These are phyloP conservation scores for Uloborus diversus DNA, from an alignment of 1,140 invertebrate genomes.

Conservation along the genomic window DNA sequence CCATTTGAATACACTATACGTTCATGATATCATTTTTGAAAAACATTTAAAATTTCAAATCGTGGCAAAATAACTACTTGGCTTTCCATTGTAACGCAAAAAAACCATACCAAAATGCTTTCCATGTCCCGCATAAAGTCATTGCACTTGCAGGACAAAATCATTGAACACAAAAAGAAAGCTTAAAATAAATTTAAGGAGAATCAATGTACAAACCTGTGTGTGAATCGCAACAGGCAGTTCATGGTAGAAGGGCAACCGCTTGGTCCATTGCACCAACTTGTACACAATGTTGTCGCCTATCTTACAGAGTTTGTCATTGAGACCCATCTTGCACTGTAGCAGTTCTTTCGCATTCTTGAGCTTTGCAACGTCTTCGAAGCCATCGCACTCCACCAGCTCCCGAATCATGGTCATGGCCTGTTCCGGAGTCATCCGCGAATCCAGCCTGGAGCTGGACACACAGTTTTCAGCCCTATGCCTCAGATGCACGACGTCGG, in stretches of 20 bases:
- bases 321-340: constrained; percentile 34
- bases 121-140: no score
- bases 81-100: no score
- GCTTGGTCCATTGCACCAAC: constrained; percentile 97
- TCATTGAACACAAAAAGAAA: no score
- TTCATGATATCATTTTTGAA: no score
- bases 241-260: constrained; percentile 95
- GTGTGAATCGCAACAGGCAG: constrained; percentile 83
- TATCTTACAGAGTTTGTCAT: constrained; percentile 51
- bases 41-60: no score
- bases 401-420: constrained; percentile 35
- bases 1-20: no score
- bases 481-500: constrained; percentile 87
- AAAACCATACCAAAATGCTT: no score
- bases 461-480: constrained; percentile 79
- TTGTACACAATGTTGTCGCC: constrained; percentile 82
- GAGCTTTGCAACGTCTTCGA: constrained; percentile 91
- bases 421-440: constrained; percentile 66
- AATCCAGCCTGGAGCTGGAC: constrained; percentile 71
- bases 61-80: no score
- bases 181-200: no score
- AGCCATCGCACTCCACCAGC: constrained; percentile 92
- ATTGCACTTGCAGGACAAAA: no score
- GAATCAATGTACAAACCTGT: no score
- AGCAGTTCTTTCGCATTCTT: constrained; percentile 61